Base-by-base conservation (phyloP, 1,140 invertebrate genomes). In the Araneus ventricosus region DNA sequence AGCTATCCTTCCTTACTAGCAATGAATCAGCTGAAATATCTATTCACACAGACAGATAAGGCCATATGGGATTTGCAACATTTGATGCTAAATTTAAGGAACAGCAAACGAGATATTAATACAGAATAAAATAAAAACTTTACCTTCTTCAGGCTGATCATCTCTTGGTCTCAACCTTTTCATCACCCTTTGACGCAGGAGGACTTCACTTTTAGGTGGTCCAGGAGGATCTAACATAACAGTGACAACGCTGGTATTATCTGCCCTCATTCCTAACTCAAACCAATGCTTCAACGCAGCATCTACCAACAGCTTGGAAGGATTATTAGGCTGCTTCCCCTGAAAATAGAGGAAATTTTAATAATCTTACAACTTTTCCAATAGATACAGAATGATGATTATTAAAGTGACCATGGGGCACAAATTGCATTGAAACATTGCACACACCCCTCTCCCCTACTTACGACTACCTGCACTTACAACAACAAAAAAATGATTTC, bases 211-310 rank as follows among this genome's bases (percentile, higher is more conserved):
- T 92, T 94, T 95, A 27, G 97, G 97, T n/a, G 97, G 97, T 6
- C 98, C 98, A 8, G 98, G 97, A 91, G 98, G 98, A 95, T 99
- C 98, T 85, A 99, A 96, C 96, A 99, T 97, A 34, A 99, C 96
- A 59, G 98, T 99, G 8, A 99, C 97, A 75, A 98, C 98, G 88
- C 98, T 99, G 4, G 98, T 99, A 95, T 99, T 99, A 95, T 99
- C 99, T 17, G 99, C 98, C 57, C 98, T 96, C 96, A 99, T 97
- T 95, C 97, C 97, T 97, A 98, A 98, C 27, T 95, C 94, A 70
- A 95, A 94, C 95, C 96, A 96, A 89, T 95, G 95, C 93, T 97
- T 97, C 6, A 99, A 95, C 37, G 98, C 98, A 94, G 97, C 96
- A 95, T 99, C 98, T 0, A 99, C 98, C 82, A 99, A 95, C 94